Evolutionary conservation across 1,140 invertebrate species (phyloP), one percentile per base, ranked within the genome.

Genomic region (Hormaphis cornu): DNA sequence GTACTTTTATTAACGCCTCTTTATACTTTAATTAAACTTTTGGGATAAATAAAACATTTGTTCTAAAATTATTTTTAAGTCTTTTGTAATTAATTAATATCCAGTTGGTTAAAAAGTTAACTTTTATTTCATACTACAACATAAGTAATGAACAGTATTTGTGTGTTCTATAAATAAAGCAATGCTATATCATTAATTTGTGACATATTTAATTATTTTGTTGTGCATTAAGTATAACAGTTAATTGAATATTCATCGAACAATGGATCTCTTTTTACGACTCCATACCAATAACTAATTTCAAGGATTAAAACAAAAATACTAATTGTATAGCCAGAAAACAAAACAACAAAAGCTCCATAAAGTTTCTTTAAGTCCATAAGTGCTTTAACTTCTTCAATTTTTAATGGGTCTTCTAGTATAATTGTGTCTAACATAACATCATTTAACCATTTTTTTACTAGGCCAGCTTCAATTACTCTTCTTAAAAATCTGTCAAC

Each of bases 361-460:
- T 88, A 87, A 33, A 91, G 81, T 74, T 91, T 91, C 50, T 82
- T 80, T 71, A 90, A 80, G 77, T 88, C 85, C 79, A 90, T 86
- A 2, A 89, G 74, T 33, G 88, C 88, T 77, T 89, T 87, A 12
- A 82, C 75, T 69, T 81, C 79, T 30, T 81, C 77, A 48, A 75
- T 71, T 76, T 77, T 52, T 72, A 77, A 77, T 30, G 76, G 78
- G 9, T 77, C 75, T 71, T 82, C 79, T 44, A 78, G 78, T 52
- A 81, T 80, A 53, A 78, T 78, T 2, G 79, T 80, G 58, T 80
- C 79, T 24, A 81, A 77, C 80, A 87, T 87, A 0, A 85, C 85
- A 76, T 91, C 88, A 70, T 83, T 84, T 1, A 89, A 75, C 90
- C 90, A 91, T 76, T 91, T 90, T 72, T 84, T 80, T 0, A 90